Conservation (phyloP, 1,140 invertebrate genomes). For the Nephotettix cincticeps region DNA sequence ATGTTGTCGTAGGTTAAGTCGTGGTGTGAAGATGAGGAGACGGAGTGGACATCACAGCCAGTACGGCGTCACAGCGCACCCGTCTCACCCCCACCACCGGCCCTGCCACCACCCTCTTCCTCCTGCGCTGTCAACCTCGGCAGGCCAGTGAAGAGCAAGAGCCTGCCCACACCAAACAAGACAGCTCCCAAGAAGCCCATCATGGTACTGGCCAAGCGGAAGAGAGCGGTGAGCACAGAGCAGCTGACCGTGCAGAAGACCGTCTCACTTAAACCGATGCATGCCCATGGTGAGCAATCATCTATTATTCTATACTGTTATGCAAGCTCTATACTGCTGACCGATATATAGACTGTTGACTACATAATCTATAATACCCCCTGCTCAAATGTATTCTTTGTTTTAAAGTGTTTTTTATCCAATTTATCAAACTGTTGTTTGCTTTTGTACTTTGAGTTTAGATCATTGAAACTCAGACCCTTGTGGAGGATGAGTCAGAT, state of each 20-base stretch:
- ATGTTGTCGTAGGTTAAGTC: slow-evolving; percentile 38
- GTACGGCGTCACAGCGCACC: not conserved
- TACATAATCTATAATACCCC: too few species aligned
- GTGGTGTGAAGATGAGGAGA: slow-evolving; percentile 37
- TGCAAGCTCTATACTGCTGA: too few species aligned
- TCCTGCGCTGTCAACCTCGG: not conserved
- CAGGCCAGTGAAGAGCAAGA: slow-evolving; percentile 2
- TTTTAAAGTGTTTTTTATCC: too few species aligned
- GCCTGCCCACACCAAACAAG: not conserved
- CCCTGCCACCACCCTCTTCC: not conserved
- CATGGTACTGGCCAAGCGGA: slow-evolving; percentile 1
- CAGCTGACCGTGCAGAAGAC: slow-evolving; percentile 56
- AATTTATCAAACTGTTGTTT: too few species aligned
- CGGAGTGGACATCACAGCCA: slow-evolving; percentile 29
- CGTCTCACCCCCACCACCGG: not conserved
- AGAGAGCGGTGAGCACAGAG: not conserved
- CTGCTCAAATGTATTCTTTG: too few species aligned
- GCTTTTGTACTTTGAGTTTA: too few species aligned
- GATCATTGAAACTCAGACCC: too few species aligned
- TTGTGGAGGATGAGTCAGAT: too few species aligned
- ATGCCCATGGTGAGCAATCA: slow-evolving; percentile 43
- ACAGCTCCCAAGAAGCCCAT: slow-evolving; percentile 3
- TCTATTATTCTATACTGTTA: too few species aligned
- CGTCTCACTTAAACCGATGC: slow-evolving; percentile 43
- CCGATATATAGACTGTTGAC: too few species aligned